phyloP scores from a whole-genome alignment of 2,888 invertebrate genomes.

The Drosophila barbarae region DNA sequence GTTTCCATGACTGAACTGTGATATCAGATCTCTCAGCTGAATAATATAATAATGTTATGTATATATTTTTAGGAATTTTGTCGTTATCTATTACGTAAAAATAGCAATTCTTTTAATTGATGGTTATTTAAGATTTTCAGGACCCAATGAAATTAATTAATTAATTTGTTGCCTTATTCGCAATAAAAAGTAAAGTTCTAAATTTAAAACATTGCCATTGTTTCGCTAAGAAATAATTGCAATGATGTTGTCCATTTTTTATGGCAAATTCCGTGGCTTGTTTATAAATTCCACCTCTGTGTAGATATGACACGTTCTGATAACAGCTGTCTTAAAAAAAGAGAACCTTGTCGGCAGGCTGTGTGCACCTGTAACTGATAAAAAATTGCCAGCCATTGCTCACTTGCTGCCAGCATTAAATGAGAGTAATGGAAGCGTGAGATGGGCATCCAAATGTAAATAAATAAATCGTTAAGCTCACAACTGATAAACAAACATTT shows the following conservation, averaged over 20 bases:
- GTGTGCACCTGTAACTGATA: constrained; percentile 3
- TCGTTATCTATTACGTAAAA: background rate
- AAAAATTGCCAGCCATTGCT: background rate
- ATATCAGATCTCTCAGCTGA: background rate
- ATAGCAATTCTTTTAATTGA: background rate
- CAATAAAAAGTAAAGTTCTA: background rate
- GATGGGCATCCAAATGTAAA: constrained; percentile 8
- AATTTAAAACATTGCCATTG: background rate
- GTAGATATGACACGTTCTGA: constrained; percentile 1
- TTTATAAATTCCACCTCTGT: background rate
- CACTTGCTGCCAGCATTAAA: constrained; percentile 8
- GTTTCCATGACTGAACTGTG: background rate
- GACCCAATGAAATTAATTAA: too few species aligned
- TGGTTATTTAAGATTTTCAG: background rate
- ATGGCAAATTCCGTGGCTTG: background rate
- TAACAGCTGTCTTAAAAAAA: constrained; percentile 3
- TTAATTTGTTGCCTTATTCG: background rate
- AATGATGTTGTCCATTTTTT: background rate
- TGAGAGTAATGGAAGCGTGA: background rate
- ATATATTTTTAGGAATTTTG: background rate
- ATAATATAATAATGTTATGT: background rate
- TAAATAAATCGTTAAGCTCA: constrained; percentile 27
- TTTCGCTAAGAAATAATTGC: background rate
- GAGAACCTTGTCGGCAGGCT: background rate
- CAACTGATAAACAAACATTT: constrained; percentile 39